Conservation (phyloP, 35 echinoderm and acorn worm genomes). For the Holothuria glaberrima region DNA sequence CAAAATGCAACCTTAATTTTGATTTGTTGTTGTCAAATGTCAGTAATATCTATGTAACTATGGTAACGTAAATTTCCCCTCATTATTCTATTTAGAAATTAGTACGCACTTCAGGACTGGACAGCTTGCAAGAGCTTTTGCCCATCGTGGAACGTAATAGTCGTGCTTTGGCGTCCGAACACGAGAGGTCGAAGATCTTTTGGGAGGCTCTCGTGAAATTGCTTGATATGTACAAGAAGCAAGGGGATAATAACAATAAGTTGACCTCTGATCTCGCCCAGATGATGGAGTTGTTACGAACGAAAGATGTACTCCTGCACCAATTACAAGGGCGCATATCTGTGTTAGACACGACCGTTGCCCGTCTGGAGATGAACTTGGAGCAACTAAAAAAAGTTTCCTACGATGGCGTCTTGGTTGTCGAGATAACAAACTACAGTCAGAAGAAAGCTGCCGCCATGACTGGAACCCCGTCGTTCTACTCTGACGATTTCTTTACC, state of each 20-base stretch:
- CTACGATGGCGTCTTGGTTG: background rate
- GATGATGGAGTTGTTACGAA: too few species aligned
- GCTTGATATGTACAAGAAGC: background rate
- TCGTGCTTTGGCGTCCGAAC: too few species aligned
- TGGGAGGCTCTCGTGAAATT: too few species aligned
- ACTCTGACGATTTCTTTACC: conserved; percentile 27
- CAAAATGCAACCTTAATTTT: too few species aligned
- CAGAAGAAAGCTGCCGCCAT: background rate
- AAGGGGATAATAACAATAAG: background rate
- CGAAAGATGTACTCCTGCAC: conserved; percentile 13
- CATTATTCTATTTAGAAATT: too few species aligned
- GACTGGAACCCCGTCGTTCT: conserved; percentile 32
- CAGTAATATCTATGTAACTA: too few species aligned
- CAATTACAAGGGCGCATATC: background rate
- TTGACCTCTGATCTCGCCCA: background rate
- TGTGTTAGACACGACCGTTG: background rate
- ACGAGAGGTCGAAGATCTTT: too few species aligned
- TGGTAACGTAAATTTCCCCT: too few species aligned
- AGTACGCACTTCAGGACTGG: too few species aligned
- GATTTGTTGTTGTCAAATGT: too few species aligned
- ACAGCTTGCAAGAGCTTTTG: too few species aligned
- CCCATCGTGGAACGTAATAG: too few species aligned
- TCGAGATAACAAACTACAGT: conserved; percentile 24
- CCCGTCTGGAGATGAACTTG: conserved; percentile 1
- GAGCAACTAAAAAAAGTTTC: background rate